Percentiles rank a stretch among this genome's conserved stretches.
Evolutionary conservation across 2,113 vertebrate genomes (phyloP).

Genomic region (Sphaerodactylus townsendi): DNA sequence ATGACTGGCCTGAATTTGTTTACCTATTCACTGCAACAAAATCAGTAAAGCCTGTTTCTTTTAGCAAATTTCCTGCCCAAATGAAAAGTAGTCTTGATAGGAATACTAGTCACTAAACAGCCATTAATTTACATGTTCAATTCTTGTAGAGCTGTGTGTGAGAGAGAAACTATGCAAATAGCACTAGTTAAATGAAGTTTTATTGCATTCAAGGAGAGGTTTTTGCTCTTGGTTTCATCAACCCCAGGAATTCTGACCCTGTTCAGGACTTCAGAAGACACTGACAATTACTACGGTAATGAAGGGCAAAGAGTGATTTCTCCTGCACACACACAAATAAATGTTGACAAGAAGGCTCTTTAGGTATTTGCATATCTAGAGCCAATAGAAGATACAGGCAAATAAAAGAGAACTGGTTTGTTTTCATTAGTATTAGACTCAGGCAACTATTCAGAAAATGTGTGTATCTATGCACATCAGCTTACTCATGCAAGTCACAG

Average conservation of each 20-base stretch:
- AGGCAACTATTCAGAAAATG: background rate
- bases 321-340: background rate
- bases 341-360: background rate
- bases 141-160: background rate
- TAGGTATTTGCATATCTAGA: background rate
- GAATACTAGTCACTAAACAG: background rate
- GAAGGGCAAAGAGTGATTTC: background rate
- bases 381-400: background rate
- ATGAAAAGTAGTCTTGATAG: background rate
- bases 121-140: background rate
- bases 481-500: background rate
- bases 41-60: background rate
- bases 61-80: background rate
- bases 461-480: background rate
- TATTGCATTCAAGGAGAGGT: background rate
- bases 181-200: background rate
- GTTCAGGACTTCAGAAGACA: background rate
- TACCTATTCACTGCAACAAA: background rate
- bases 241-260: background rate
- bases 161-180: too few relatives aligned
- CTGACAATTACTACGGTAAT: background rate
- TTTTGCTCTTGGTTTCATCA: background rate
- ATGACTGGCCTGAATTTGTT: background rate
- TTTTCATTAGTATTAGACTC: background rate
- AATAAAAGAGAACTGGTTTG: background rate